These are phyloP conservation scores for Argyresthia goedartella DNA, from an alignment of 2,888 invertebrate genomes.

Conservation along the genomic window DNA sequence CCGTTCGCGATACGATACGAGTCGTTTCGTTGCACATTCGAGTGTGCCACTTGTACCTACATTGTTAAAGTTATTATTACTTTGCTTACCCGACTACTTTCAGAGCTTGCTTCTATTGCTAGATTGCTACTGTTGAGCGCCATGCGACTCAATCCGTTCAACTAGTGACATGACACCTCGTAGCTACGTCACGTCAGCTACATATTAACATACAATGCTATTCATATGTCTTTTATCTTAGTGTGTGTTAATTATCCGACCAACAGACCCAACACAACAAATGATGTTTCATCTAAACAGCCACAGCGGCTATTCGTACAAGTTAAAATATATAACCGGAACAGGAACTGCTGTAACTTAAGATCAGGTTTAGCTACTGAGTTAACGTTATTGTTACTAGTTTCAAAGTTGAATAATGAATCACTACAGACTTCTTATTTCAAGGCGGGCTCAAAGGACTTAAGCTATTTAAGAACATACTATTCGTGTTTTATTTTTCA, in stretches of 20 bases:
- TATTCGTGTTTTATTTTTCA: too few relatives aligned
- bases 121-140: conserved; percentile 16
- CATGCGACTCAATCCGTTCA: conserved; percentile 24
- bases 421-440: too few relatives aligned
- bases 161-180: conserved; percentile 52
- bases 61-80: conserved; percentile 24
- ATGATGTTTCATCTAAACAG: conserved; percentile 49
- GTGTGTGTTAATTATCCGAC: conserved; percentile 57
- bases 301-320: conserved; percentile 36
- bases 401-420: too few relatives aligned
- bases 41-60: conserved; percentile 36
- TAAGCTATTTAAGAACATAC: too few relatives aligned
- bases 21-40: conserved; percentile 34
- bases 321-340: conserved; percentile 24
- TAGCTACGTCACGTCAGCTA: conserved; percentile 47
- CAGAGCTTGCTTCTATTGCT: conserved; percentile 18
- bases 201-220: conserved; percentile 58
- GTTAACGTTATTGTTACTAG: conserved; percentile 9
- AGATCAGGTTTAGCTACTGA: too few relatives aligned
- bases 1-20: conserved; percentile 28
- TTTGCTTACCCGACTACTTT: conserved; percentile 34
- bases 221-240: conserved; percentile 49
- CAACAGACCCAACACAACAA: conserved; percentile 42
- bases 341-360: too few relatives aligned
- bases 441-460: too few relatives aligned